phyloP scores from a whole-genome alignment of 2,888 invertebrate species.

The Pterobdella sp. region DNA sequence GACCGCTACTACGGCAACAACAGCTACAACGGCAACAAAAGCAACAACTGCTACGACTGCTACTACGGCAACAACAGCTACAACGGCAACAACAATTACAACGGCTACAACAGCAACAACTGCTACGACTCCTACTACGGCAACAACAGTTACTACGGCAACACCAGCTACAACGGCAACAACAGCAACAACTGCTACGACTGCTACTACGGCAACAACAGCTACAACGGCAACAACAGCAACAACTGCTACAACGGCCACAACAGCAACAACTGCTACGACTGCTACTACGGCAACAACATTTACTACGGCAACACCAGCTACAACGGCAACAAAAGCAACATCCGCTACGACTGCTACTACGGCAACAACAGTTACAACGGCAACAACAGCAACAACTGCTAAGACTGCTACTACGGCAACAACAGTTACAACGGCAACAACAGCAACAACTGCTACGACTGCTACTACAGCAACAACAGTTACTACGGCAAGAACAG shows the following conservation, averaged over 20 bases:
- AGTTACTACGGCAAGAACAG: too few relatives aligned
- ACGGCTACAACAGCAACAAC: not conserved
- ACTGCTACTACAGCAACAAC: too few relatives aligned
- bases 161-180: not conserved
- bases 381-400: constrained; percentile 12
- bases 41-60: not conserved
- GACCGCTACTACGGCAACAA: not conserved
- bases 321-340: constrained; percentile 13
- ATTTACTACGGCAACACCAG: not conserved
- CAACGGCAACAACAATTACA: not conserved
- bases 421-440: not conserved
- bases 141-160: not conserved
- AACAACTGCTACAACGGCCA: not conserved
- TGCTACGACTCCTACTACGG: not conserved
- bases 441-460: not conserved
- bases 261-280: not conserved
- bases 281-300: not conserved
- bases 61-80: not conserved
- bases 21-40: not conserved
- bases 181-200: not conserved
- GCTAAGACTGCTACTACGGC: too few relatives aligned
- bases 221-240: not conserved
- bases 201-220: not conserved
- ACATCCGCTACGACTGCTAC: not conserved
- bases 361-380: constrained; percentile 10